Evolutionary conservation across 2,888 invertebrate genomes (phyloP).

Genomic region (Sminthurides aquaticus): DNA sequence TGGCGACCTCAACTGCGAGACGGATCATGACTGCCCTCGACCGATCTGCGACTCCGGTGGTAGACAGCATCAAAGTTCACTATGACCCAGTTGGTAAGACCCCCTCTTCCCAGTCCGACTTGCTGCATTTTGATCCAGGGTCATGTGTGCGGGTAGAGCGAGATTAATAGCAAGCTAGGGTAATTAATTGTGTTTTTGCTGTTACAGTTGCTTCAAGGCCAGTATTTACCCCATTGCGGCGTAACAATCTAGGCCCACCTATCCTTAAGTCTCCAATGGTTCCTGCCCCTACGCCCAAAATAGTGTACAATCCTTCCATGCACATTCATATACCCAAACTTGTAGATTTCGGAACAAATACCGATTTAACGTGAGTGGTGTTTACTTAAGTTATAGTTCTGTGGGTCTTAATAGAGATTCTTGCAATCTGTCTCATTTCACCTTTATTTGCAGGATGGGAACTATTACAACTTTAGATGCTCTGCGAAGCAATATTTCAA

Average conservation of each 20-base stretch:
- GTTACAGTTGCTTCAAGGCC: constrained; percentile 16
- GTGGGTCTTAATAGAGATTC: background rate
- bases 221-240: constrained; percentile 17
- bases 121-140: too few relatives aligned
- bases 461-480: background rate
- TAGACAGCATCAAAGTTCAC: constrained; percentile 18
- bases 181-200: too few relatives aligned
- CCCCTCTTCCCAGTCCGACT: background rate
- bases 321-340: constrained; percentile 18
- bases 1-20: constrained; percentile 19
- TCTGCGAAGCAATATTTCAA: background rate
- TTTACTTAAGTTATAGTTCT: background rate
- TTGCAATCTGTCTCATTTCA: background rate
- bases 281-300: constrained; percentile 14
- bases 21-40: constrained; percentile 18
- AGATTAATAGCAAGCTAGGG: background rate
- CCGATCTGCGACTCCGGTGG: constrained; percentile 18
- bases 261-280: constrained; percentile 21
- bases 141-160: background rate
- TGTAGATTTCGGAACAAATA: constrained; percentile 22
- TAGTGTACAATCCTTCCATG: constrained; percentile 17
- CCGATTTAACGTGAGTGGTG: constrained; percentile 17
- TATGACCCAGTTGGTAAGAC: constrained; percentile 16
- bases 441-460: background rate
- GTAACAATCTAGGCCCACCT: constrained; percentile 18